Conservation (phyloP, 2,888 invertebrate species). For the Platerodrilus igneus region DNA sequence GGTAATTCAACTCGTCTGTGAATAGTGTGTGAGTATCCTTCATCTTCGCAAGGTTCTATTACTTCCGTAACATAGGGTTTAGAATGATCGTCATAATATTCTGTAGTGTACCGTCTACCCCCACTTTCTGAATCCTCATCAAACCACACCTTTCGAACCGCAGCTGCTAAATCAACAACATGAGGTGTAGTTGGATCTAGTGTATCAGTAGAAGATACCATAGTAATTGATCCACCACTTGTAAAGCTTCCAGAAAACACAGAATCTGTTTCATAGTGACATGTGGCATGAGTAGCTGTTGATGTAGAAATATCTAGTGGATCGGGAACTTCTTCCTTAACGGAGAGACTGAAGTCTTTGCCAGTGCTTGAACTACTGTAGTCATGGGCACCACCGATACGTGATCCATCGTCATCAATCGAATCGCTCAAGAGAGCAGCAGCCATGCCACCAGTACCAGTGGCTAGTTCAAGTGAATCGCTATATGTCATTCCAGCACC, state of each 20-base stretch:
- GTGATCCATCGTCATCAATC: conserved; percentile 48
- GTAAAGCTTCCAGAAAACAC: conserved; percentile 83
- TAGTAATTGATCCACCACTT: conserved; percentile 77
- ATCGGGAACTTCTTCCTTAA: conserved; percentile 33
- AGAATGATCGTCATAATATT: conserved; percentile 39
- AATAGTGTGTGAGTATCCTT: conserved; percentile 48
- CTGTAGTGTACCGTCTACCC: conserved; percentile 35
- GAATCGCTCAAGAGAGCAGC: conserved; percentile 45
- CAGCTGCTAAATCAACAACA: conserved; percentile 47
- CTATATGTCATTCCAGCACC: conserved; percentile 48
- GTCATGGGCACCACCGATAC: conserved; percentile 43
- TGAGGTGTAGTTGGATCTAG: conserved; percentile 56
- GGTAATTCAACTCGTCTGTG: conserved; percentile 51
- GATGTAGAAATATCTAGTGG: conserved; percentile 56
- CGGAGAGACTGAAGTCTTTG: conserved; percentile 49
- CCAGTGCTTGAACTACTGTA: conserved; percentile 51
- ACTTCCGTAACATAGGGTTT: conserved; percentile 51
- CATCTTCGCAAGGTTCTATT: conserved; percentile 46
- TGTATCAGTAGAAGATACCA: conserved; percentile 73
- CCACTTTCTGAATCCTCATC: conserved; percentile 42
- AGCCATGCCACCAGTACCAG: conserved; percentile 36
- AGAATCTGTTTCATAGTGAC: conserved; percentile 79
- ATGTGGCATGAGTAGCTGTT: conserved; percentile 76
- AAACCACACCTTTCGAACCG: conserved; percentile 49
- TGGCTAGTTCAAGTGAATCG: conserved; percentile 50